Conservation (phyloP, 1,140 invertebrate genomes). For the Drosophila parvula region DNA sequence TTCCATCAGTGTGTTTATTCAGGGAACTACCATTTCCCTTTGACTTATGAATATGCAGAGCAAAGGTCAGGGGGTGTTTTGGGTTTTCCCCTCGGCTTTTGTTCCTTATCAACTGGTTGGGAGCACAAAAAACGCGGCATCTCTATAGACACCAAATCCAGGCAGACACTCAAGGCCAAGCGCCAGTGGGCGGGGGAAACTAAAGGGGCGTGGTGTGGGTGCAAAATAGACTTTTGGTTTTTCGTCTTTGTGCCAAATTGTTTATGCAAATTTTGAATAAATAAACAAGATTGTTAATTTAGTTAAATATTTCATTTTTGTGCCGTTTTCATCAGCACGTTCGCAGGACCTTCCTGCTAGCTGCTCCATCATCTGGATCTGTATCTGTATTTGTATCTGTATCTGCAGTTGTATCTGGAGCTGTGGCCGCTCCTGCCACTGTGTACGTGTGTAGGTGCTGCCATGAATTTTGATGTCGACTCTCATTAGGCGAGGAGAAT, state of each 20-base stretch:
- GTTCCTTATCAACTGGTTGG: constrained; percentile 32
- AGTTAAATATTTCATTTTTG: constrained; percentile 83
- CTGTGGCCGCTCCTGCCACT: constrained; percentile 6
- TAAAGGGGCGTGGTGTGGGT: neutral
- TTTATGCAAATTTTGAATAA: constrained; percentile 83
- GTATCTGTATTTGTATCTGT: constrained; percentile 24
- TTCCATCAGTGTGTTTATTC: neutral
- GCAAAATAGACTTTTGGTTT: constrained; percentile 80
- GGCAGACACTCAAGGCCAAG: constrained; percentile 40
- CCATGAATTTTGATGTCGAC: constrained; percentile 79
- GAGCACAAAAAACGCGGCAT: constrained; percentile 29
- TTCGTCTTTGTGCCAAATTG: constrained; percentile 81
- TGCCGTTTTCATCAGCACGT: constrained; percentile 79
- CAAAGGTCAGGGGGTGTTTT: constrained; percentile 24
- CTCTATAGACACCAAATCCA: constrained; percentile 15
- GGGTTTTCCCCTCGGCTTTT: constrained; percentile 16
- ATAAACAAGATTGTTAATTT: constrained; percentile 83
- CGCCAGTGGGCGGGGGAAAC: neutral
- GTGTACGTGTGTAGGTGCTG: constrained; percentile 75
- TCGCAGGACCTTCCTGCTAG: constrained; percentile 42
- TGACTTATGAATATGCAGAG: constrained; percentile 54
- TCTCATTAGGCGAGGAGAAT: constrained; percentile 71
- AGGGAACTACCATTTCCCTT: constrained; percentile 17
- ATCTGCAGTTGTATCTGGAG: constrained; percentile 26
- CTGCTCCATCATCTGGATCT: constrained; percentile 43